These are phyloP conservation scores for Agraylea sexmaculata DNA, from an alignment of 1,140 invertebrate genomes.

Conservation along the genomic window DNA sequence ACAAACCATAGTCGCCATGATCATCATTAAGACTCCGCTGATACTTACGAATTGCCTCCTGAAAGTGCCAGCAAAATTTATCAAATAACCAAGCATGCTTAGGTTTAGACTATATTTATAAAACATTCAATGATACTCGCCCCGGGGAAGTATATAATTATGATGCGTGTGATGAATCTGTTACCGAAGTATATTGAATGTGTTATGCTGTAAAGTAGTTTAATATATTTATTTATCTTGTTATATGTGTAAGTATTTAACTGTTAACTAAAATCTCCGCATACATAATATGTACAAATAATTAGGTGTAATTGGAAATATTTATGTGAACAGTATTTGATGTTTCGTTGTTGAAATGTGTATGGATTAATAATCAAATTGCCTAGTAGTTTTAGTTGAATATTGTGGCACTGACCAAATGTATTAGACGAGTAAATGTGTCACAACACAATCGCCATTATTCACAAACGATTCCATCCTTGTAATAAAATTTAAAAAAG, in stretches of 20 bases:
- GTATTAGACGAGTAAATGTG: too few species aligned
- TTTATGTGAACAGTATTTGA: constrained; percentile 3
- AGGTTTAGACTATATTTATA: background rate
- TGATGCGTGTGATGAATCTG: background rate
- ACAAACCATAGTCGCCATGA: background rate
- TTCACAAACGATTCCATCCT: too few species aligned
- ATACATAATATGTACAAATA: constrained; percentile 3
- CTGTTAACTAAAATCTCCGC: background rate
- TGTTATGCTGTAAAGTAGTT: constrained; percentile 1
- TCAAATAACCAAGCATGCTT: background rate
- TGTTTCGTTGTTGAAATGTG: constrained; percentile 1
- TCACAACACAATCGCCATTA: too few species aligned
- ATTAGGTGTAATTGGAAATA: too few species aligned
- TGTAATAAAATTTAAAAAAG: too few species aligned
- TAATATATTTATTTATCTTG: constrained; percentile 4
- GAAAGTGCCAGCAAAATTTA: background rate
- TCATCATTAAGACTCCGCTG: background rate
- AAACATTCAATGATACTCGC: background rate
- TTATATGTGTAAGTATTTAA: constrained; percentile 1
- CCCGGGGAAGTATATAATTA: background rate
- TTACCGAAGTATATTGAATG: background rate
- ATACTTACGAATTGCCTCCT: background rate
- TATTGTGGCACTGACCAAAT: too few species aligned
- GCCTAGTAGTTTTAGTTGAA: too few species aligned
- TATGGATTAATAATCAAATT: constrained; percentile 1